Percentiles rank a stretch among this genome's conserved stretches.
These are phyloP conservation scores for Rhabdophis nuchalis DNA, from an alignment of 2,797 vertebrate species.

Conservation along the genomic window DNA sequence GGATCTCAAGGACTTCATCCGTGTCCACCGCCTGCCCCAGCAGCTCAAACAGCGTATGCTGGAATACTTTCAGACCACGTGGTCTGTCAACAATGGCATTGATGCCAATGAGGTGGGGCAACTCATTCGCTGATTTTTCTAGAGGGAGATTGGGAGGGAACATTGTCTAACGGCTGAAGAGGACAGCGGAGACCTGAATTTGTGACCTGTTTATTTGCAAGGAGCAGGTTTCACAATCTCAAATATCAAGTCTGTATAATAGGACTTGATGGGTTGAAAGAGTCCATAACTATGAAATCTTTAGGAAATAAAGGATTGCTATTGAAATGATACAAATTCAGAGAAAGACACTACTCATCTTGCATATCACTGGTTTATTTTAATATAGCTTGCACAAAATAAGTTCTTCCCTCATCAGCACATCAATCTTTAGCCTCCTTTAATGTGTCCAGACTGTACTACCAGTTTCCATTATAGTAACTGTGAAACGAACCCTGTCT, in stretches of 20 bases:
- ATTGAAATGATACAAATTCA: neutral
- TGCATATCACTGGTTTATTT: neutral
- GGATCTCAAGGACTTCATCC: slow-evolving; percentile 94
- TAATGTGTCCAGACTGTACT: neutral
- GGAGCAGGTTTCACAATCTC: neutral
- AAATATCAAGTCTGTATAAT: neutral
- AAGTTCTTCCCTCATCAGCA: neutral
- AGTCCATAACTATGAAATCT: neutral
- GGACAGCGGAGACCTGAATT: neutral
- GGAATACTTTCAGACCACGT: slow-evolving; percentile 95
- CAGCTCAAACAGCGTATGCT: slow-evolving; percentile 94
- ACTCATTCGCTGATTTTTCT: neutral
- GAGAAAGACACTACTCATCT: neutral
- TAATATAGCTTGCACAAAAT: neutral
- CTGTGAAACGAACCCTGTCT: neutral
- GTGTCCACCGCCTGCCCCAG: slow-evolving; percentile 87
- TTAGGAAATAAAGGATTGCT: neutral
- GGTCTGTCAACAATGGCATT: slow-evolving; percentile 96
- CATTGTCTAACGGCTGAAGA: neutral
- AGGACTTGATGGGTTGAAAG: neutral
- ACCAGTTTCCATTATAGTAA: neutral
- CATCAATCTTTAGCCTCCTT: neutral
- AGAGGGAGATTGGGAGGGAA: neutral
- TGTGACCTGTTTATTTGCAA: neutral
- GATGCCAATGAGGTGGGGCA: slow-evolving; percentile 86